Evolutionary conservation across 2,113 vertebrate species (phyloP).

Genomic region (Budorcas taxicolor): DNA sequence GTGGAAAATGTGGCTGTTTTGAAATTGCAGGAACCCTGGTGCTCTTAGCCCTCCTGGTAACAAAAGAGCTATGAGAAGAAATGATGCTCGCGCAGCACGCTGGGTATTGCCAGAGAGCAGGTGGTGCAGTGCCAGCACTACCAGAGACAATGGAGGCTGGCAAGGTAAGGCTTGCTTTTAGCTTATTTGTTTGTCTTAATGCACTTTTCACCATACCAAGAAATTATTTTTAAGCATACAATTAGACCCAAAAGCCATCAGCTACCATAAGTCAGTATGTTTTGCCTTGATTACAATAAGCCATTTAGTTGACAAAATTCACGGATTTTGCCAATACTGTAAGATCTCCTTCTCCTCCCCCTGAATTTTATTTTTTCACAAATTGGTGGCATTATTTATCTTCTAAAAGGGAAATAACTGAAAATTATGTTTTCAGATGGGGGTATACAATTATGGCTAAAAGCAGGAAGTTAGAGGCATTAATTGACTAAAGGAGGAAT

Average conservation of each 20-base stretch:
- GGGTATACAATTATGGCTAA: neutral
- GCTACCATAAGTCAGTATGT: neutral
- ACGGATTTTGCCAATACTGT: neutral
- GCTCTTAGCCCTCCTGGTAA: neutral
- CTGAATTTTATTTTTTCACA: neutral
- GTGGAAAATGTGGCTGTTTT: neutral
- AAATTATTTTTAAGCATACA: neutral
- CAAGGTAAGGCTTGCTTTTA: neutral
- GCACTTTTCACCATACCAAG: neutral
- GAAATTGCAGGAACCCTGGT: neutral
- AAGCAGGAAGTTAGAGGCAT: neutral
- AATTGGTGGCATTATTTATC: neutral
- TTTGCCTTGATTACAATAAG: neutral
- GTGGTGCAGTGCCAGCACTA: fast-evolving
- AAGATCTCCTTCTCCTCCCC: fast-evolving
- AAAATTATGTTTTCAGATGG: neutral
- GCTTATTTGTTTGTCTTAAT: neutral
- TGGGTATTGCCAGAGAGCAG: too few species aligned
- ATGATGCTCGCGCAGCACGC: neutral
- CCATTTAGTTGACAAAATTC: neutral
- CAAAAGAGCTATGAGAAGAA: neutral
- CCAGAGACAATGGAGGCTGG: neutral
- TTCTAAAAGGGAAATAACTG: neutral
- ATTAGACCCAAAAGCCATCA: neutral
- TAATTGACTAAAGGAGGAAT: neutral